A percentile compares a stretch with the other conserved stretches of the same genome.
phyloP scores from a whole-genome alignment of 2,888 invertebrate species.

The Gari tellinella region DNA sequence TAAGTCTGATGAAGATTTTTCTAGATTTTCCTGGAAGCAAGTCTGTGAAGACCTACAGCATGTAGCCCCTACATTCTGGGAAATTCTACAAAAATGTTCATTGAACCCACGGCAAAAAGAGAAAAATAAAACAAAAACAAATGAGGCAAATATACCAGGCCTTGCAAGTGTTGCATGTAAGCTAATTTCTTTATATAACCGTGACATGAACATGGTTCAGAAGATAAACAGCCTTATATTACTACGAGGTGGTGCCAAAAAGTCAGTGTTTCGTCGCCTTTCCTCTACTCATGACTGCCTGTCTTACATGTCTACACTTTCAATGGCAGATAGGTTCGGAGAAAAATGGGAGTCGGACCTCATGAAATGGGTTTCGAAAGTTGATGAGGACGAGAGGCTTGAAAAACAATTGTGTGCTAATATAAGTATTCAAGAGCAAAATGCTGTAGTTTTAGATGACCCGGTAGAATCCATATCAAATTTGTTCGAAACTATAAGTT shows the following conservation, averaged over 20 bases:
- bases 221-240: constrained; percentile 22
- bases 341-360: constrained; percentile 14
- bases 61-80: too few relatives aligned
- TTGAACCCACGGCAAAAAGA: background rate
- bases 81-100: too few relatives aligned
- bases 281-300: constrained; percentile 30
- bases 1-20: too few relatives aligned
- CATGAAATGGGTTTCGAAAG: background rate
- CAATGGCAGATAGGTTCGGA: constrained; percentile 19
- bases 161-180: constrained; percentile 27
- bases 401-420: background rate
- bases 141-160: constrained; percentile 13
- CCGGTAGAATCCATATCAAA: background rate
- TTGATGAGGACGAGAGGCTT: background rate
- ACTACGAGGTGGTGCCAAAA: constrained; percentile 33
- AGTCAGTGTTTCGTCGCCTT: constrained; percentile 33
- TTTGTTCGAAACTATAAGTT: constrained; percentile 2
- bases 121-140: constrained; percentile 12
- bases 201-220: constrained; percentile 20
- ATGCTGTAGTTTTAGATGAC: background rate
- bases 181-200: constrained; percentile 22
- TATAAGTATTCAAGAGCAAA: background rate
- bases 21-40: too few relatives aligned
- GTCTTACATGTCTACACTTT: constrained; percentile 15
- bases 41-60: too few relatives aligned